A percentile compares a stretch with the other conserved stretches of the same genome.
Conservation (phyloP, 2,113 vertebrate species). For the Tichodroma muraria region DNA sequence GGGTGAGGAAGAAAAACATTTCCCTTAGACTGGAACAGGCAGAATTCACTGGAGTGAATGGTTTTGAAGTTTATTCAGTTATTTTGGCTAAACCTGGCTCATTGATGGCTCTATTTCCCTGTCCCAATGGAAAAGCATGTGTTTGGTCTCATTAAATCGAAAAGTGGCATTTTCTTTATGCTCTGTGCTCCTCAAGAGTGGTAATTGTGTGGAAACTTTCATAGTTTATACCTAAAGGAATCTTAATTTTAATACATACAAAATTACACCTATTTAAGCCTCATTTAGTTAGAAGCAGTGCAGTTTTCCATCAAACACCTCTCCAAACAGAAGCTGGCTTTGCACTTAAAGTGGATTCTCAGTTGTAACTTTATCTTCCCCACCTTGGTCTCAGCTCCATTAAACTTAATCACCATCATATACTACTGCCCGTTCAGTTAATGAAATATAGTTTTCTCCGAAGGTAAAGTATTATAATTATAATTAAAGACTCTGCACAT, state of each 20-base stretch:
- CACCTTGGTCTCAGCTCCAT: slow-evolving; percentile 38
- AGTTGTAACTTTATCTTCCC: slow-evolving; percentile 57
- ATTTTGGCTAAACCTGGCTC: not conserved
- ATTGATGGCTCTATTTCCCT: not conserved
- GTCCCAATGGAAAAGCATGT: not conserved
- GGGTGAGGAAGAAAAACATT: not conserved
- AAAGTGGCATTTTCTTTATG: not conserved
- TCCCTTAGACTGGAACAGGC: not conserved
- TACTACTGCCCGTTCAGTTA: slow-evolving; percentile 33
- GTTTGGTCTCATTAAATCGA: not conserved
- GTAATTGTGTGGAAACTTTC: slow-evolving; percentile 12
- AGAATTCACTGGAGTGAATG: not conserved
- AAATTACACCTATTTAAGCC: slow-evolving; percentile 41
- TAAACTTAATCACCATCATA: slow-evolving; percentile 61
- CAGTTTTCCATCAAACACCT: slow-evolving; percentile 20
- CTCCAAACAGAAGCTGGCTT: slow-evolving; percentile 45
- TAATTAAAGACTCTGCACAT: slow-evolving; percentile 18
- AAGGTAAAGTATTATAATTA: slow-evolving; percentile 40
- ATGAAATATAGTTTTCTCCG: slow-evolving; percentile 60
- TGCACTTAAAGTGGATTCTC: slow-evolving; percentile 19
- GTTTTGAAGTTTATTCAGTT: not conserved
- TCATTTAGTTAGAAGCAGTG: slow-evolving; percentile 45
- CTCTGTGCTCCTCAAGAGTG: not conserved
- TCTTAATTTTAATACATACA: slow-evolving; percentile 49
- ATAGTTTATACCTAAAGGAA: slow-evolving; percentile 4